These are phyloP conservation scores for Rhyzopertha dominica DNA, from an alignment of 1,140 invertebrate species.

Conservation along the genomic window DNA sequence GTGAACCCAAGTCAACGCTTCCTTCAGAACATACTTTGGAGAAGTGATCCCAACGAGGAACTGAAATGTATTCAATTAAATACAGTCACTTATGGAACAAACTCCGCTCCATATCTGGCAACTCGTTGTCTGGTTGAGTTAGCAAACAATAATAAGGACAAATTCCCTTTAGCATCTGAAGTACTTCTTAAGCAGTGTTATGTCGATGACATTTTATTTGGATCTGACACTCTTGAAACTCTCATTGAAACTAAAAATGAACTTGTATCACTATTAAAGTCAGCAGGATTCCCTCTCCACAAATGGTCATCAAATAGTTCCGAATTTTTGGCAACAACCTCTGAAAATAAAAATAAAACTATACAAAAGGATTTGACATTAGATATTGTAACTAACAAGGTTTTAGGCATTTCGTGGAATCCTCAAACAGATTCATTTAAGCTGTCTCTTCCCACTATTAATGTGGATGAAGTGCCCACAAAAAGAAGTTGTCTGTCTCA, in stretches of 20 bases:
- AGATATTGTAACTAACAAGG: constrained; percentile 11
- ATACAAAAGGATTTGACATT: constrained; percentile 6
- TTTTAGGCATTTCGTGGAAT: constrained; percentile 6
- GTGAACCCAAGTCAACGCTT: not conserved
- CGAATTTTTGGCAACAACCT: constrained; percentile 13
- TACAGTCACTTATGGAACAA: constrained; percentile 25
- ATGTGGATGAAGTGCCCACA: constrained; percentile 16
- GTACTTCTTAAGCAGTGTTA: no score
- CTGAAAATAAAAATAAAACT: constrained; percentile 1
- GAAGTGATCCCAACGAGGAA: constrained; percentile 16
- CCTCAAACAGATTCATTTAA: constrained; percentile 5
- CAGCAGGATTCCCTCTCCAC: constrained; percentile 20
- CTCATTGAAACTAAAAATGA: constrained; percentile 19
- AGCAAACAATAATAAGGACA: constrained; percentile 16
- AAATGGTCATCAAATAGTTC: constrained; percentile 35
- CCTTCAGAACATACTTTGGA: constrained; percentile 1
- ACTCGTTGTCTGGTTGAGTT: constrained; percentile 18
- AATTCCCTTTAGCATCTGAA: no score
- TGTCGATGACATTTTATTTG: no score
- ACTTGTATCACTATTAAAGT: constrained; percentile 12
- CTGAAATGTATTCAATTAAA: constrained; percentile 29
- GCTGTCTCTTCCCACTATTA: constrained; percentile 1
- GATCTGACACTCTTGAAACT: constrained; percentile 22
- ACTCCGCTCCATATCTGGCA: constrained; percentile 22
- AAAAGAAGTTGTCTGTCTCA: constrained; percentile 35